phyloP scores from a whole-genome alignment of 2,797 vertebrate species.

The Darevskia mixta region DNA sequence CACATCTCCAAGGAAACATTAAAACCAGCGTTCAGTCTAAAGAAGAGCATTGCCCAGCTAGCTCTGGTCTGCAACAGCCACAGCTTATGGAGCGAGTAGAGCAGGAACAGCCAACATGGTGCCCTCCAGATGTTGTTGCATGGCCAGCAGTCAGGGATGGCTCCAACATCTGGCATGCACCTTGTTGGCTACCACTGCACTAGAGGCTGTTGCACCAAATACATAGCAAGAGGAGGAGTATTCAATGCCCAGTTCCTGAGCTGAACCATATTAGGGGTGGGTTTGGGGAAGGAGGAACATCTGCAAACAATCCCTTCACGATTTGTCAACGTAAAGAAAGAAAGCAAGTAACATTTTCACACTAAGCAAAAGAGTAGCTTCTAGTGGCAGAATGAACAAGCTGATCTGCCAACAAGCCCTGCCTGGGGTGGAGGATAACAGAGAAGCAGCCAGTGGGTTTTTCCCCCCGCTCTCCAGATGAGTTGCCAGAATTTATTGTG shows the following conservation, averaged over 20 bases:
- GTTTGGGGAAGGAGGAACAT: not conserved
- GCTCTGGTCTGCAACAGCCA: not conserved
- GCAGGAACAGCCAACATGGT: no score
- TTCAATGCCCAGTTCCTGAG: not conserved
- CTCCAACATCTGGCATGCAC: no score
- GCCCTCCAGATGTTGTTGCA: no score
- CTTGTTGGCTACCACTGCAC: no score
- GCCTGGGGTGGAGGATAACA: not conserved
- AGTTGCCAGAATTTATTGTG: not conserved
- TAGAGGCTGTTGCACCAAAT: accelerated
- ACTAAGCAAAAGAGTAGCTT: not conserved
- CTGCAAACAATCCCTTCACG: not conserved
- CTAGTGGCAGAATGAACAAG: not conserved
- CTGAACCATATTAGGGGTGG: not conserved
- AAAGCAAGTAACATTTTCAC: not conserved
- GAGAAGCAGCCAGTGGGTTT: not conserved
- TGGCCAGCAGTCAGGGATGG: no score
- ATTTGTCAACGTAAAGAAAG: not conserved
- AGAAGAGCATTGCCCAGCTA: conserved; percentile 2
- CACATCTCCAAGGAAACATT: conserved; percentile 26
- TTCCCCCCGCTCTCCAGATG: no score
- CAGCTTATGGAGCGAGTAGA: not conserved
- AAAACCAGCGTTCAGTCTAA: conserved; percentile 11
- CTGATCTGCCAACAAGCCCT: not conserved
- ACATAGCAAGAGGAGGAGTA: not conserved